Evolutionary conservation across 1,140 invertebrate genomes (phyloP), one percentile per base, ranked within the genome.

Genomic region (Aphis craccivora): DNA sequence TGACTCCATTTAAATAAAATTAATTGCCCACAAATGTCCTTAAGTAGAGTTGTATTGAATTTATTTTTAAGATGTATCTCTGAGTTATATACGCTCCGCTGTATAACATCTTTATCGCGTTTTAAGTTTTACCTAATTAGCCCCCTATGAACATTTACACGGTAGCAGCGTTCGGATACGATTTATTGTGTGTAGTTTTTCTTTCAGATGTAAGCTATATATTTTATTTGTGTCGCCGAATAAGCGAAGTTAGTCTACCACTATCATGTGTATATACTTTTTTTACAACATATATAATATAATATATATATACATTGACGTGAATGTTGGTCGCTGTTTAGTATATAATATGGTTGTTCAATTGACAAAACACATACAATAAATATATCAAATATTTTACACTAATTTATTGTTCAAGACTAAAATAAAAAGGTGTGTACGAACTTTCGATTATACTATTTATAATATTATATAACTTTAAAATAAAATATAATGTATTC

Each of bases 61-160:
- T 86, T n/a, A n/a, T n/a, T n/a, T n/a, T n/a, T 86, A 25, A 87
- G 48, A 48, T 3, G 43, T 35, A 86, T 86, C 40, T 86, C 37
- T 43, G 83, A 25, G 40, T 23, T 43, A 30, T 30, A 43, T 25
- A 25, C 11, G 4, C 37, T 23, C 83, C 22, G 22, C 22, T 11
- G 40, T 40, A 40, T 40, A 30, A 86, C 84, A 48, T 87, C 30
- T 87, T 87, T 87, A 87, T 87, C 40, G 84, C 84, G 43, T 87
- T 87, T 87, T 25, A 30, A 87, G 84, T 48, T 45, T 87, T 87
- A 43, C 43, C 84, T 87, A 87, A 87, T 87, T 87, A 87, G 23
- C 43, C 84, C 84, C 84, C 43, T 87, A 45, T 45, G 84, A 48
- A 18, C 84, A n/a, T 87, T 87, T 87, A 87, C 45, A 87, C 43